Base-by-base conservation (phyloP, 2,888 invertebrate genomes). In the Tetragonisca angustula region DNA sequence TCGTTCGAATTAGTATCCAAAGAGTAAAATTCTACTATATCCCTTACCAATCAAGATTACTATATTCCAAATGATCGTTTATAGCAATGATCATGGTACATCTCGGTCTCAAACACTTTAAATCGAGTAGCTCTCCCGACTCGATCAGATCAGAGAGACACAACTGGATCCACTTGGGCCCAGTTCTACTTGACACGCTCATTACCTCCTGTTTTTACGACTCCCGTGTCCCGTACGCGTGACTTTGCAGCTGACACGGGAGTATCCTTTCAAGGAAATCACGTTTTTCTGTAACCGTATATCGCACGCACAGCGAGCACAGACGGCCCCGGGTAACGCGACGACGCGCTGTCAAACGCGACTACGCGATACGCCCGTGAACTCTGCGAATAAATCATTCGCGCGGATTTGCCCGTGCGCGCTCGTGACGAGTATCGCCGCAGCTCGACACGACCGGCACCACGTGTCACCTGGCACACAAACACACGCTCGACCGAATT, bases 211-310 rank as follows among this genome's bases (percentile, higher is more conserved):
- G 72, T 79, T 79, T 81, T 68, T 49, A 71, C 74, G 65, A 49
- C 15, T 21, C 32, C 19, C 21, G 24, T 21, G 19, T 65, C 13
- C 43, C 32, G n/a, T 15, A 78, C 69, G 67, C 65, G 50, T 78
- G 72, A 54, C 62, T 52, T 24, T 24, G n/a, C n/a, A 61, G 32
- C 54, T 49, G 73, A 72, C 68, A 71, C 82, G 69, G 54, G 36
- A 36, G 71, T 77, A 85, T 85, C 72, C 76, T 54, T 78, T 85
- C 76, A 77, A 81, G 77, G 85, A 78, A 77, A 85, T 85, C 77
- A 77, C 61, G 77, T 76, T 43, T 76, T 69, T 73, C 69, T 11
- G 78, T 79, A 86, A 86, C 62, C 54, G 17, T 64, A 86, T 83
- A 80, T 79, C 62, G 79, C 70, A 62, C 73, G 79, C 70, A 59